Evolutionary conservation across 1,140 invertebrate genomes (phyloP).

Genomic region (Macrostomum lignano): DNA sequence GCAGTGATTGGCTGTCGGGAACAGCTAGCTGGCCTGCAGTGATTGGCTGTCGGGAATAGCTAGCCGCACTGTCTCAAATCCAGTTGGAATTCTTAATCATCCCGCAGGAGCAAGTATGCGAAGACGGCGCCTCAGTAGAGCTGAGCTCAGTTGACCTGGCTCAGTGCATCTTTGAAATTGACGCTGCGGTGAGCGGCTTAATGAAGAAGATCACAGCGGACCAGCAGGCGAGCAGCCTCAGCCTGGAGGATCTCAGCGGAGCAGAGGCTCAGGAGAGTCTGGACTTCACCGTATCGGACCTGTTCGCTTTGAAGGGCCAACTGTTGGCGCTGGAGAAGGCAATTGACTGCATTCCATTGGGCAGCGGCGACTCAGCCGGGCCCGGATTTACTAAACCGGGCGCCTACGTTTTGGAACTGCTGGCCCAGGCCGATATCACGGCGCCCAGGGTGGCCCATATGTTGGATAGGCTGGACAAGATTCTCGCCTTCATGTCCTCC

Average conservation of each 20-base stretch:
- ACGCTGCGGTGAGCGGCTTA: too few species aligned
- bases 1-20: too few species aligned
- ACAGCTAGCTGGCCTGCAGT: too few species aligned
- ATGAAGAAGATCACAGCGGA: too few species aligned
- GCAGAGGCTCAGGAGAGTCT: not conserved
- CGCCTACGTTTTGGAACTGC: constrained; percentile 38
- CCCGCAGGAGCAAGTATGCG: too few species aligned
- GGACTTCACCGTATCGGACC: constrained; percentile 8
- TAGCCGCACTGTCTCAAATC: too few species aligned
- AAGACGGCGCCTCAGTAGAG: too few species aligned
- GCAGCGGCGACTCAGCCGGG: constrained; percentile 12
- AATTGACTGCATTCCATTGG: constrained; percentile 41
- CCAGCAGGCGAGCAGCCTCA: too few species aligned
- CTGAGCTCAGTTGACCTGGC: too few species aligned
- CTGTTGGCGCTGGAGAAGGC: constrained; percentile 47
- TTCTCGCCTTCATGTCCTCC: not conserved
- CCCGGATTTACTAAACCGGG: constrained; percentile 42
- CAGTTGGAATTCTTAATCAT: too few species aligned
- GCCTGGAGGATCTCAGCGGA: not conserved
- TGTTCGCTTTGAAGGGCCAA: constrained; percentile 44
- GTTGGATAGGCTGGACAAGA: not conserved
- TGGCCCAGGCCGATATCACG: constrained; percentile 38
- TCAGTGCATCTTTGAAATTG: too few species aligned
- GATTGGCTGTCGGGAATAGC: too few species aligned
- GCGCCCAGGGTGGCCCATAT: constrained; percentile 7